Evolutionary conservation across 2,888 invertebrate genomes (phyloP).

Genomic region (Nomada goodeniana): DNA sequence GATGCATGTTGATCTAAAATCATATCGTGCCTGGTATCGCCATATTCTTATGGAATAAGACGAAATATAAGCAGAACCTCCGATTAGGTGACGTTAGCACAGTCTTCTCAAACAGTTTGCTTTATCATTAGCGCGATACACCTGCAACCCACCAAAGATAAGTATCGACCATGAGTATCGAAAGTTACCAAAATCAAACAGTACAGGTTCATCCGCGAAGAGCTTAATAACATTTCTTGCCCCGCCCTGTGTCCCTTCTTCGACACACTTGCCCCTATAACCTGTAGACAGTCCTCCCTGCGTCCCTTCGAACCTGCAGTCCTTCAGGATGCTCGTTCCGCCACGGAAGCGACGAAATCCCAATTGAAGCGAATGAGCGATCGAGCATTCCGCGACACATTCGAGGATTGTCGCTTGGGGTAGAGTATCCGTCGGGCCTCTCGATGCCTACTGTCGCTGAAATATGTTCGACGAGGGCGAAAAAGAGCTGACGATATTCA

Average conservation of each 20-base stretch:
- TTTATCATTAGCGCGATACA: background rate
- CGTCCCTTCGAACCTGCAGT: constrained; percentile 15
- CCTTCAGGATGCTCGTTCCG: constrained; percentile 47
- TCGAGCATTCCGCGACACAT: constrained; percentile 66
- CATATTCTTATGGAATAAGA: no score
- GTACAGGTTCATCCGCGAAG: background rate
- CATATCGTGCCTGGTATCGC: no score
- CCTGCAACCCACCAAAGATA: background rate
- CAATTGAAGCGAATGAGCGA: constrained; percentile 70
- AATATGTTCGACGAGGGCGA: constrained; percentile 82
- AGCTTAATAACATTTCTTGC: constrained; percentile 33
- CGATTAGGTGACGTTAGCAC: no score
- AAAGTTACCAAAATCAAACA: constrained; percentile 26
- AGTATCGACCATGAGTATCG: background rate
- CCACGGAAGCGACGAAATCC: constrained; percentile 64
- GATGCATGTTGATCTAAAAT: no score
- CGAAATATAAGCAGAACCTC: no score
- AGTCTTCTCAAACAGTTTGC: background rate
- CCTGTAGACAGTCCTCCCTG: constrained; percentile 7
- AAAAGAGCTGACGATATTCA: constrained; percentile 83
- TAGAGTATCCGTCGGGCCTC: constrained; percentile 62
- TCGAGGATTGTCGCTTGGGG: constrained; percentile 56
- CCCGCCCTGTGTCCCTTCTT: constrained; percentile 24
- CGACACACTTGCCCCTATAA: constrained; percentile 31
- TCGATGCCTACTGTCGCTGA: constrained; percentile 71